phyloP scores from a whole-genome alignment of 1,140 invertebrate species.

The Parasteatoda tepidariorum region DNA sequence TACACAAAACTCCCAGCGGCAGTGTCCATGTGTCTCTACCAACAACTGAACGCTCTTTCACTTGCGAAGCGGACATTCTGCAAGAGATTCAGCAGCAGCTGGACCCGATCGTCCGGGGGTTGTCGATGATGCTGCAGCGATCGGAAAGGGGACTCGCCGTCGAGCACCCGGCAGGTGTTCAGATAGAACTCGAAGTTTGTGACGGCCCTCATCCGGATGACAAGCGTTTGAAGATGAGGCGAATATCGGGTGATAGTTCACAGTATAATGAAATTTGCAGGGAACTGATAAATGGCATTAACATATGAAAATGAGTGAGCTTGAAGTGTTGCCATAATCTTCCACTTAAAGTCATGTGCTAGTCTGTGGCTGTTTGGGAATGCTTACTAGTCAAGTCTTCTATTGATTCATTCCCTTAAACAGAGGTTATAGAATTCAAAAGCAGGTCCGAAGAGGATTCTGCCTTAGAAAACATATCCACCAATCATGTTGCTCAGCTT shows the following conservation, averaged over 20 bases:
- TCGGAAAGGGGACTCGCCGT: slow-evolving; percentile 71
- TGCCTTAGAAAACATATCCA: slow-evolving; percentile 56
- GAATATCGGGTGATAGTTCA: slow-evolving; percentile 90
- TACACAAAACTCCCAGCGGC: slow-evolving; percentile 70
- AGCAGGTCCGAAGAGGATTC: slow-evolving; percentile 26
- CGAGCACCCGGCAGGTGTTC: slow-evolving; percentile 85
- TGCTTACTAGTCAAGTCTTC: slow-evolving; percentile 50
- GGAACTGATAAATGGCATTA: slow-evolving; percentile 87
- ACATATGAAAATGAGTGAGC: slow-evolving; percentile 61
- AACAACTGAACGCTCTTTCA: slow-evolving; percentile 66
- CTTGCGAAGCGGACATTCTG: slow-evolving; percentile 81
- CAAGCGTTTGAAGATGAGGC: slow-evolving; percentile 87
- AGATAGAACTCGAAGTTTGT: slow-evolving; percentile 87
- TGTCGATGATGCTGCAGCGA: slow-evolving; percentile 70
- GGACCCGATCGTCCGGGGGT: slow-evolving; percentile 76
- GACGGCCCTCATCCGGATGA: slow-evolving; percentile 69
- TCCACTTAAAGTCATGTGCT: slow-evolving; percentile 54
- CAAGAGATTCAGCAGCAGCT: slow-evolving; percentile 85
- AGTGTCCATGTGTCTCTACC: slow-evolving; percentile 79
- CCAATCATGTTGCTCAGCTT: slow-evolving; percentile 49
- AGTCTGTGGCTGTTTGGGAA: slow-evolving; percentile 43
- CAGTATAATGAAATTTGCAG: slow-evolving; percentile 92
- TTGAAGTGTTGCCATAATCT: slow-evolving; percentile 50
- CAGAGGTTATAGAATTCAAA: slow-evolving; percentile 4
- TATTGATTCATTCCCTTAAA: slow-evolving; percentile 57